These are phyloP conservation scores for Paelopatides confundens DNA, from an alignment of 53 echinoderm and acorn worm genomes.

Conservation along the genomic window DNA sequence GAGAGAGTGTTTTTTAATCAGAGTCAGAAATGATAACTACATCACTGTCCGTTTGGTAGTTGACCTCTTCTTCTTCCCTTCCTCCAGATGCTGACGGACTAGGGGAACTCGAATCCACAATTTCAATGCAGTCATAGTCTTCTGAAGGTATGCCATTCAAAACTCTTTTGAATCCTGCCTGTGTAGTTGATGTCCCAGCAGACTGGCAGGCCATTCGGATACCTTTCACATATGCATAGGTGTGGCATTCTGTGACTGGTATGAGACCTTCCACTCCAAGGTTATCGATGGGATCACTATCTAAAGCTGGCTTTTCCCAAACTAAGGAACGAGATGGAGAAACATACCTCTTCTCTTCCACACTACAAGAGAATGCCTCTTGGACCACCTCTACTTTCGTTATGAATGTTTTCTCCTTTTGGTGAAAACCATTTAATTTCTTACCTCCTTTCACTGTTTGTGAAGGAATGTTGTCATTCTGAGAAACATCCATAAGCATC, in stretches of 20 bases:
- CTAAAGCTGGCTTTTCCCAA: background rate
- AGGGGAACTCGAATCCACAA: slow-evolving; percentile 31
- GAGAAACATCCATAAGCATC: background rate
- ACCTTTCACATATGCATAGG: slow-evolving; percentile 1
- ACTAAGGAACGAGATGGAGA: background rate
- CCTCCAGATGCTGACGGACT: slow-evolving; percentile 3
- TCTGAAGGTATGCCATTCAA: background rate
- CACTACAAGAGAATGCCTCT: background rate
- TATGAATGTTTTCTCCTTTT: background rate
- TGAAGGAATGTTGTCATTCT: background rate
- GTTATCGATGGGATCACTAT: slow-evolving; percentile 13
- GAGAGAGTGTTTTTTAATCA: slow-evolving; percentile 21
- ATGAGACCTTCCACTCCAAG: slow-evolving; percentile 25
- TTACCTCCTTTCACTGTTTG: background rate
- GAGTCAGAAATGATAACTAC: slow-evolving; percentile 39
- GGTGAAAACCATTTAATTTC: background rate
- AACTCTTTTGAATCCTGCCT: background rate
- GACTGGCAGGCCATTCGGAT: background rate
- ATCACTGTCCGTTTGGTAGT: background rate
- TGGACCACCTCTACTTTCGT: background rate
- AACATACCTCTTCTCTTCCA: background rate
- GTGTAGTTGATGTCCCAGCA: background rate
- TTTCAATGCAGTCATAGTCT: slow-evolving; percentile 7
- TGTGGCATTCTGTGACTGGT: slow-evolving; percentile 15
- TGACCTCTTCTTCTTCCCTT: background rate